Base-by-base conservation (phyloP, 2,888 invertebrate species). In the Epinotia brunnichana region DNA sequence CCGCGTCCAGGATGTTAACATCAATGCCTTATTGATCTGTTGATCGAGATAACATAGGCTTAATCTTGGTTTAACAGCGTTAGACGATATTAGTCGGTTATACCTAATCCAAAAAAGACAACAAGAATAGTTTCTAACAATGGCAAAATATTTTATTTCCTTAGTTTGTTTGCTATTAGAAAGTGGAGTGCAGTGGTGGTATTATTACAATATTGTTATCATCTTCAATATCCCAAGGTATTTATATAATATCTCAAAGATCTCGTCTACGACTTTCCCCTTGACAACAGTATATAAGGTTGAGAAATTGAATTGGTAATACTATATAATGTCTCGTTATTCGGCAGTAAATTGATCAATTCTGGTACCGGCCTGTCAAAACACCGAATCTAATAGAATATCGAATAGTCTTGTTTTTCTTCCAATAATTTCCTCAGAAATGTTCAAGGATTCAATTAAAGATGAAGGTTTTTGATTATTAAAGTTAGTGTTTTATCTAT, bases 221-320 rank as follows among this genome's bases (percentile, higher is more conserved):
- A 56, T n/a, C 24, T 66, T 19, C 11, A 13, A 48, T 51, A n/a
- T 35, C 35, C 15, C 11, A 17, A n/a, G n/a, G 15, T 29, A 57
- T n/a, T 57, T 19, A 19, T 29, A 11, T 19, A 21, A 19, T 5
- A 39, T 63, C 44, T 35, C 70, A 48, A 56, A 44, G n/a, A 64
- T 41, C 21, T 59, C 21, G 2, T 4, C 19, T 68, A 10, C 48
- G 29, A 17, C 21, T 41, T 29, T 41, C 63, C 66, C 53, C 70
- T 60, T 24, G 70, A 24, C 48, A 63, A 57, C 56, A 63, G 63
- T 70, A 63, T 21, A 63, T 63, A 21, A 57, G 7, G 35, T 21
- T 24, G 63, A 56, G 1, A 70, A 70, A 70, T 35, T 63, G 56
- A 70, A 70, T 48, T 70, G 69, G 35, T 69, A 54, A 41, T 53